phyloP scores from a whole-genome alignment of 2,888 invertebrate species.

The Cerastis rubricosa region DNA sequence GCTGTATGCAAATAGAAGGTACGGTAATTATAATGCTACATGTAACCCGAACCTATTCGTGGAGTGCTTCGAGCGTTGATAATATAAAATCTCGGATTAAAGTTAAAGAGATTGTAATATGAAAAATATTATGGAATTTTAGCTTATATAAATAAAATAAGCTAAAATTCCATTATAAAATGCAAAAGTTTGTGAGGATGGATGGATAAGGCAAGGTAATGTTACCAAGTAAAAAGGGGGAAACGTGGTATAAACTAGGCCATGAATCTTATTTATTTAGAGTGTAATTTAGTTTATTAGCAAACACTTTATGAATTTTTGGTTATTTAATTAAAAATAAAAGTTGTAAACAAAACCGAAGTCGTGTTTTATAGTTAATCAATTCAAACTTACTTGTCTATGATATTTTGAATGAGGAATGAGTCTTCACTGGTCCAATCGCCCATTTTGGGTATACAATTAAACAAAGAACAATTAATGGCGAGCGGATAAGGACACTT shows the following conservation, averaged over 20 bases:
- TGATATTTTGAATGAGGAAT: constrained; percentile 90
- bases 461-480: constrained; percentile 90
- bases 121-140: neutral
- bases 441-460: constrained; percentile 88
- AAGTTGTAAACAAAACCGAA: too few species aligned
- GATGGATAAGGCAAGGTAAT: too few species aligned
- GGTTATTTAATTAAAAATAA: too few species aligned
- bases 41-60: neutral
- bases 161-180: too few species aligned
- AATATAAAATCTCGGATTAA: neutral
- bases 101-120: neutral
- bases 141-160: too few species aligned
- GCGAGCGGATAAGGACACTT: constrained; percentile 88
- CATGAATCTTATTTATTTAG: too few species aligned
- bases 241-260: too few species aligned
- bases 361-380: neutral
- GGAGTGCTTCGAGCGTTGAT: neutral
- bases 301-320: too few species aligned
- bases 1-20: neutral
- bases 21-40: neutral
- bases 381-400: constrained; percentile 89
- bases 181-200: too few species aligned
- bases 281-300: too few species aligned
- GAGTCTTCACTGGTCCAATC: constrained; percentile 90
- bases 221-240: too few species aligned